Evolutionary conservation across 2,113 vertebrate genomes (phyloP).

Genomic region (Gavialis gangeticus): DNA sequence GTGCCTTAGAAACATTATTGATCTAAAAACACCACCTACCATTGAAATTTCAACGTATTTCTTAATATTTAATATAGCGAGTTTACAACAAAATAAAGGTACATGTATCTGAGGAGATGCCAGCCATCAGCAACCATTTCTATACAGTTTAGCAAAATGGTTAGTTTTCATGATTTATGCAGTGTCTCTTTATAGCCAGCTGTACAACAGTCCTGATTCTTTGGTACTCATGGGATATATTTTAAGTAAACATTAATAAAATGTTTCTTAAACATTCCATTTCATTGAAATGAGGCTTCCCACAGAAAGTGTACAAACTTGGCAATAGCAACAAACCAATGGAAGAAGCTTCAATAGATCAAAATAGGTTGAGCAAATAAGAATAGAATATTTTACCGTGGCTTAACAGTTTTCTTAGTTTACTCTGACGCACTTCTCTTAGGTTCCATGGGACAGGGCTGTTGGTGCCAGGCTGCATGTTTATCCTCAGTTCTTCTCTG

Average conservation of each 20-base stretch:
- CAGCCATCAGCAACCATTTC: slow-evolving; percentile 57
- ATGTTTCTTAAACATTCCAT: slow-evolving; percentile 73
- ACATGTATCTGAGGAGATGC: neutral
- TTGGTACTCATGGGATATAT: slow-evolving; percentile 74
- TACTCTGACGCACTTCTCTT: slow-evolving; percentile 55
- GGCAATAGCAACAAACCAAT: slow-evolving; percentile 53
- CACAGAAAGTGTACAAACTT: slow-evolving; percentile 78
- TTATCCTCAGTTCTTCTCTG: slow-evolving; percentile 64
- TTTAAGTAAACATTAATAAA: slow-evolving; percentile 81
- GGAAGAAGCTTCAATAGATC: slow-evolving; percentile 46
- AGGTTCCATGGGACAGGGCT: slow-evolving; percentile 44
- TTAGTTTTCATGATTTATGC: slow-evolving; percentile 63
- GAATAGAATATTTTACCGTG: slow-evolving; percentile 63
- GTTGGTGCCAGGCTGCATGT: slow-evolving; percentile 42
- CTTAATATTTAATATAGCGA: slow-evolving; percentile 9
- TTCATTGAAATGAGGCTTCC: slow-evolving; percentile 74
- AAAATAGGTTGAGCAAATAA: slow-evolving; percentile 22
- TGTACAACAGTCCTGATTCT: slow-evolving; percentile 63
- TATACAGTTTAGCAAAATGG: neutral
- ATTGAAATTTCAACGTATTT: slow-evolving; percentile 36
- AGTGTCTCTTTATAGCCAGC: slow-evolving; percentile 68
- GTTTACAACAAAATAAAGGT: slow-evolving; percentile 41
- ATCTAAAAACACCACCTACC: neutral
- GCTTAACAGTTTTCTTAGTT: slow-evolving; percentile 54
- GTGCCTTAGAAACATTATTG: neutral